Base-by-base conservation (phyloP, 2,797 vertebrate species). In the Tangara arthus region DNA sequence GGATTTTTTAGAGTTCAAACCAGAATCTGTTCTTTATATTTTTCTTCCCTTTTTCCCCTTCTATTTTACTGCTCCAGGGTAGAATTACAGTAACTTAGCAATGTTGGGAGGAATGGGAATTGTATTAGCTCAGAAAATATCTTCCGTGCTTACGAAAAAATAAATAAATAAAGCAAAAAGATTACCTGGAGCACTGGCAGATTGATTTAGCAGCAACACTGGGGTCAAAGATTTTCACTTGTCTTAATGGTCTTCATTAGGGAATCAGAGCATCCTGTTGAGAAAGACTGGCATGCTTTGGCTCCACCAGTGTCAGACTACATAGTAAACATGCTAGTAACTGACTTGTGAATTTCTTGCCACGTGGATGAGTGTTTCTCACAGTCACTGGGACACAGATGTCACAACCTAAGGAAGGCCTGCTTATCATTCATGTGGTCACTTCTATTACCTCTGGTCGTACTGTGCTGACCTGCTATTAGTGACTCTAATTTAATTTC, bases 401-500 rank as follows among this genome's bases (percentile, higher is more conserved):
- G 90, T 97, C 96, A 97, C 94, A 97, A 96, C 91, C 71, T 82
- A 53, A 28, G 6, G 72, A 92, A 93, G 88, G 93, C 87, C 94
- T 98, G 95, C 95, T 97, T 98, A 97, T 97, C 97, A 97, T 97
- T 98, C 97, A 96, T 96, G 90, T 96, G 97, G 98, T 97, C 97
- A 97, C 96, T 97, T 98, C 97, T 93, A 98, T 98, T 98, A 98
- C 97, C 90, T 97, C 96, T 97, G 87, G 93, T 97, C 19, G 39
- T 95, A 90, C 78, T 41, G 66, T 69, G 91, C 75, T 98, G 98
- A 98, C 97, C 98, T 96, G 93, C 97, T 97, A 97, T 98, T 98
- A 98, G 96, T 96, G 95, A 94, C 96, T 98, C 94, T 98, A 98
- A 98, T 98, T 98, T 98, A 98, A 98, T 98, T 98, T 98, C 95